Evolutionary conservation across 2,797 vertebrate species (phyloP).

Genomic region (Myoxocephalus aenaeus): DNA sequence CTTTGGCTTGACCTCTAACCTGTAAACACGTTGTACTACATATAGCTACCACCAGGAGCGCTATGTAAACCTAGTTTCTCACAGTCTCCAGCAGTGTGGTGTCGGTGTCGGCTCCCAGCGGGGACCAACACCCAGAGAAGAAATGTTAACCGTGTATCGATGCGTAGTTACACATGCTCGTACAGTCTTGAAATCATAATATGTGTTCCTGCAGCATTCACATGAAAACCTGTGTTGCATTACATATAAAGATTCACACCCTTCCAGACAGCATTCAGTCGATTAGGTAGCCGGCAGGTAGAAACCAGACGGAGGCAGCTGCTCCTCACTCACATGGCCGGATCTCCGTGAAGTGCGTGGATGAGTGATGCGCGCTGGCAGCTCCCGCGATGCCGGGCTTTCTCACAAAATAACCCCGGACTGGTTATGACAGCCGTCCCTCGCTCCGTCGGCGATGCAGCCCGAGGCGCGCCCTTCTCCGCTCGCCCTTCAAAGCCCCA

Average conservation of each 20-base stretch:
- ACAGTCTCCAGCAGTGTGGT: too few species aligned
- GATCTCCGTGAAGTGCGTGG: conserved; percentile 25
- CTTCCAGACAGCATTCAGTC: background rate
- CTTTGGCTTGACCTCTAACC: too few species aligned
- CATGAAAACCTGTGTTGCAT: background rate
- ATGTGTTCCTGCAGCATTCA: background rate
- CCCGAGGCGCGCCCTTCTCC: conserved; percentile 44
- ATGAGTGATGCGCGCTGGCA: conserved; percentile 45
- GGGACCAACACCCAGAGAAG: too few species aligned
- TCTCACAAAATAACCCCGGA: conserved; percentile 38
- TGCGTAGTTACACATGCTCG: too few species aligned
- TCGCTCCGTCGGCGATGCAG: conserved; percentile 8
- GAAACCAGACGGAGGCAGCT: conserved; percentile 25
- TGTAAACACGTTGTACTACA: too few species aligned
- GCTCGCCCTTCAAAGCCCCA: conserved; percentile 28
- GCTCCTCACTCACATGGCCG: conserved; percentile 39
- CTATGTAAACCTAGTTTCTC: too few species aligned
- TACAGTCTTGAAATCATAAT: background rate
- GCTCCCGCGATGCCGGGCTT: conserved; percentile 37
- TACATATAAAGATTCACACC: background rate
- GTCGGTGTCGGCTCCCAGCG: too few species aligned
- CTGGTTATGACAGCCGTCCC: conserved; percentile 44
- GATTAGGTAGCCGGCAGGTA: conserved; percentile 21
- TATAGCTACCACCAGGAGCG: too few species aligned
- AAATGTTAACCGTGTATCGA: too few species aligned